Base-by-base conservation (phyloP, 2,797 vertebrate genomes). In the Gallinago solitaria region DNA sequence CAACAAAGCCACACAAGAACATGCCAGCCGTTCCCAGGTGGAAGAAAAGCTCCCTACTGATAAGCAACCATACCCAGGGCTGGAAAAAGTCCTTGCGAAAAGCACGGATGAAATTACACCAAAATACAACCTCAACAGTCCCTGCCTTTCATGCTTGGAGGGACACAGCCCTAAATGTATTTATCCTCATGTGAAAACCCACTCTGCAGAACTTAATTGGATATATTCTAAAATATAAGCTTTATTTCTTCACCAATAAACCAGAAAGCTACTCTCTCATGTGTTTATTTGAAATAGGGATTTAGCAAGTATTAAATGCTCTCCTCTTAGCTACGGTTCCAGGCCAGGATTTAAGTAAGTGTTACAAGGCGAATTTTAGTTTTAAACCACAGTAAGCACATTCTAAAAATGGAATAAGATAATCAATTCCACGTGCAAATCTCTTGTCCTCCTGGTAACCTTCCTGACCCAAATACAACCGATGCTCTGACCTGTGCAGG, bases 401-500 rank as follows among this genome's bases (percentile, higher is more conserved):
- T 70, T 92, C 97, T 97, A 97, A 97, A 97, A 98, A 96, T 57
- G 33, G 91, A 96, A 95, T 83, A 95, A 96, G 97, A 95, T 93
- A 91, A 97, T 93, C 81, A 94, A 93, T 85, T 92, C 78, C 89
- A 96, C 37, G 93, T 85, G 92, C 86, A 96, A 97, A 98, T 97
- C 96, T 98, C 97, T 98, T 98, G 97, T 94, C 95, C 97, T 87
- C 80, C 96, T 76, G 82, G 79, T 89, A 98, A 98, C 98, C 97
- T 97, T 98, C 97, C 97, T 98, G 98, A 98, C 97, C 98, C 97
- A 96, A 98, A 97, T 97, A 97, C 92, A 97, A 92, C 97, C 69
- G 78, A 87, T 24, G 70, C 47, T 93, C 81, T 96, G 92, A 93
- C 90, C 88, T 23, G 51, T 83, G 94, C 81, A 87, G 97, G 97